Base-by-base conservation (phyloP, 92 coral and sea anemone species). In the Epizoanthus stellaris region DNA sequence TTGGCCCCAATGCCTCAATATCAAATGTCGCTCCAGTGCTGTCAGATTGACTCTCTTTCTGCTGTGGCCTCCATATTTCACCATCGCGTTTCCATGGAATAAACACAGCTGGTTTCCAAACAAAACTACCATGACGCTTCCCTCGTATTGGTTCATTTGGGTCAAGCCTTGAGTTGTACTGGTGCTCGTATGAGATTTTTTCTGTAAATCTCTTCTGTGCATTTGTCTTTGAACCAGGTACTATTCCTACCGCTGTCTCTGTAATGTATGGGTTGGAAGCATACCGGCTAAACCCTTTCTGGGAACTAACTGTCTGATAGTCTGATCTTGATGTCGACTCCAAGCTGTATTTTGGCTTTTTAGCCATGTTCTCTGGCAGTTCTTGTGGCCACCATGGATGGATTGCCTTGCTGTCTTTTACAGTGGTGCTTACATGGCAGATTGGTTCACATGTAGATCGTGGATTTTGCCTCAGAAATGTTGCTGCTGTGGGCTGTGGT, bases 341-440 rank as follows among this genome's bases (percentile, higher is more conserved):
- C 77, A 91, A 71, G 86, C 95, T 91, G 70, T 88, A 90, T 59
- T 68, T 58, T 23, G 99, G 99, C 23, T 85, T 73, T 74, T 79
- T 92, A 34, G 84, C 84, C 60, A 81, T 89, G 76, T 85, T 85
- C 64, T 89, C 89, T 38, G 94, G 91, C 30, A 87, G 42, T 70
- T 95, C 95, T 1, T 89, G 85, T 4, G 99, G 99, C 99, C 99
- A 97, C 99, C 99, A 97, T 7, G 93, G 81, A 49, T 87, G 92
- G 6, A 74, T 11, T 3, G 65, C 87, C 34, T 70, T 80, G 4
- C 84, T 91, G 0, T 82, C 77, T 14, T 90, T 87, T 20, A 88
- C 80, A 19, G 70, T 21, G 34, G 98, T 97, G 25, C 89, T 89
- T 0, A 97, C 98, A 86, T 91, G 91, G 70, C 99, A 97, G 47